phyloP scores from a whole-genome alignment of 2,113 vertebrate species.

The Varanus komodoensis region DNA sequence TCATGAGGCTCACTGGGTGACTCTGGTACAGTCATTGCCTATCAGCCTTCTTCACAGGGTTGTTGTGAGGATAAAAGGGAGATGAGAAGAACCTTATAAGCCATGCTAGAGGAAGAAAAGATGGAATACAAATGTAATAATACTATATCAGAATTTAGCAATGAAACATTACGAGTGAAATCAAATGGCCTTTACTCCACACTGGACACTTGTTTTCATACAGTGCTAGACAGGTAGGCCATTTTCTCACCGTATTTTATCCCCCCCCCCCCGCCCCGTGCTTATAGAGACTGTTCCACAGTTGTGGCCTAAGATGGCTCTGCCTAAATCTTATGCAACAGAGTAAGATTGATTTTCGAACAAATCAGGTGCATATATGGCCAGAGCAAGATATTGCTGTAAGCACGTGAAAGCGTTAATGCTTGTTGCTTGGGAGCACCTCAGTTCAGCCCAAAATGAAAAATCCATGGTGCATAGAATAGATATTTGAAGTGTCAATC shows the following conservation, averaged over 20 bases:
- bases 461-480: conserved; percentile 27
- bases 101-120: no score
- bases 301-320: neutral
- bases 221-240: no score
- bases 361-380: neutral
- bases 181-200: neutral
- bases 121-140: no score
- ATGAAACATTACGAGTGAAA: neutral
- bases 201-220: neutral
- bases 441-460: conserved; percentile 27
- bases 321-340: neutral
- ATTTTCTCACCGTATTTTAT: no score
- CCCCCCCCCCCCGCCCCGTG: no score
- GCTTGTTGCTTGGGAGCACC: neutral
- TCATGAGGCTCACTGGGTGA: no score
- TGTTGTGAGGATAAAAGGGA: no score
- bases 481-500: conserved; percentile 61
- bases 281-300: neutral
- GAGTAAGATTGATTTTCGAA: neutral
- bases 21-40: no score
- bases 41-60: no score
- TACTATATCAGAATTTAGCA: neutral
- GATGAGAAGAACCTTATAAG: no score
- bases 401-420: conserved; percentile 23
- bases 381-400: neutral